Base-by-base conservation (phyloP, 2,113 vertebrate genomes). In the Mobula birostris region DNA sequence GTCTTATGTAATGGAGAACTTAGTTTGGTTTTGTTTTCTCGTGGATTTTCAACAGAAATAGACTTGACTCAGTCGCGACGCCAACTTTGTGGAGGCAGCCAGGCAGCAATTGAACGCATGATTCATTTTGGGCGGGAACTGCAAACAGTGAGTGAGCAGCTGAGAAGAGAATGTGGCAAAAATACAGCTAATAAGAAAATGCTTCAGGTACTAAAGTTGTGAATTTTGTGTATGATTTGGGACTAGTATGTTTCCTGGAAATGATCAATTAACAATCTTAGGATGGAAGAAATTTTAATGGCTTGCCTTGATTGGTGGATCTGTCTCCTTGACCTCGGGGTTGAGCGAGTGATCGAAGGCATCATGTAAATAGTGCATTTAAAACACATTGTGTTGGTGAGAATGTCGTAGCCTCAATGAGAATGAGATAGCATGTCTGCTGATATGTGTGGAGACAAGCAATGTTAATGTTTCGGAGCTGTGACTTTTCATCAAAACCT, bases 61-160 rank as follows among this genome's bases (percentile, higher is more conserved):
- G 99, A 99, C 94, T 98, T 98, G 0, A 96, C 97, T 95, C 99
- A 98, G 96, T 96, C 98, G 94, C 97, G 98, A 96, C 97, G 98
- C 94, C 99, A 99, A 96, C 96, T 99, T 7, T 99, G 99, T 24
- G 99, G 99, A 5, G 99, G 99, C 87, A 99, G 99, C 96, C 98
- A 99, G 95, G 98, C 98, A 0, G 99, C 99, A 94, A 98, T 99
- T 24, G 99, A 99, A 96, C 97, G 98, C 92, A 99, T 99, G 99
- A 99, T 99, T 96, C 98, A 98, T 94, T 99, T 99, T 94, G 99
- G 99, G 94, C 97, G 99, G 95, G 99, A 99, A 96, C 96, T 99
- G 87, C 99, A 99, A 96, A 98, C 98, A 5, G 99, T 99, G 98
- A 99, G 98, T 0, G 98, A 99, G 95, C 98, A 98, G n/a, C 97